Base-by-base conservation (phyloP, 2,888 invertebrate genomes). In the Heliconius sara region DNA sequence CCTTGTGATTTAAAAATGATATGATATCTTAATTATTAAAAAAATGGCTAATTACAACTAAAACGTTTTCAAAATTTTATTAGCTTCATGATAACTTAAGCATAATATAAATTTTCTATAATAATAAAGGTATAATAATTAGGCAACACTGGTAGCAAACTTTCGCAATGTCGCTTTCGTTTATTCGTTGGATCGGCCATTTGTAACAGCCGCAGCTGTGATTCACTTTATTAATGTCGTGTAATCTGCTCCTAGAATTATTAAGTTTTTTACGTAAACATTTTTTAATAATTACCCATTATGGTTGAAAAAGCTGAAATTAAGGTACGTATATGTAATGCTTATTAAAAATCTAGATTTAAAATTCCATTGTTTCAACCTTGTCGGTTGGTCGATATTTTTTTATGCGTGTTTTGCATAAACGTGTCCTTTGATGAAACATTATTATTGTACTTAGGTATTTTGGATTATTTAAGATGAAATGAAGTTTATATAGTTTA, bases 251-350 rank as follows among this genome's bases (percentile, higher is more conserved):
- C 52, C n/a, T 76, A 73, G 65, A 71, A 75, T 34, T 68, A 25
- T 72, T 79, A 34, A 71, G 47, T 73, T 76, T 78, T 60, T 71
- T 47, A 34, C 52, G 71, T 76, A 60, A 60, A 73, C 43, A 27
- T 76, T 67, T 34, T 16, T 70, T 27, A 71, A 72, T 47, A 57
- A 78, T 68, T 57, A 76, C 43, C 60, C 63, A 78, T 52, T 43
- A 94, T 94, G 94, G 91, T 92, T 80, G 93, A 92, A 86, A 90
- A 91, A 80, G 84, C 88, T 63, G 90, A 90, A 82, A 82, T 88
- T 71, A 93, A 93, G 93, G 94, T 94, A 87, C 83, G 91, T 89
- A 84, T 66, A 70, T 83, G 77, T 47, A 30, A 78, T 70, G 74
- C 74, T 79, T 79, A 77, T 74, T 77, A 80, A 47, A 65, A 76